A percentile compares a stretch with the other conserved stretches of the same genome.
Evolutionary conservation across 2,797 vertebrate species (phyloP).

Genomic region (Propithecus deckenii): DNA sequence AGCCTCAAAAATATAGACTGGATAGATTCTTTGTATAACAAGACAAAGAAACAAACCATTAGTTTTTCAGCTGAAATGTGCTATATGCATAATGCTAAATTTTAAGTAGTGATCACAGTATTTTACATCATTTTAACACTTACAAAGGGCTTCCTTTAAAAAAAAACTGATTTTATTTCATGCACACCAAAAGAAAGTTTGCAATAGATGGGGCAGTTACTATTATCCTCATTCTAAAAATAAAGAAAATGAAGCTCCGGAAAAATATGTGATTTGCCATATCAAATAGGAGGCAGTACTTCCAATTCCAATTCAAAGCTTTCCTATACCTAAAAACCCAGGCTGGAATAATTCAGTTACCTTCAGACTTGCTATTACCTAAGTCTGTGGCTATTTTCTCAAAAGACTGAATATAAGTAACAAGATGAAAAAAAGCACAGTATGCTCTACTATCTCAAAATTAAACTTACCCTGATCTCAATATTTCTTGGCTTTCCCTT

Average conservation of each 20-base stretch:
- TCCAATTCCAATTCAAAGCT: background rate
- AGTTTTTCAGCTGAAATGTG: background rate
- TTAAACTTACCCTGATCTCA: background rate
- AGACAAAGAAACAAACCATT: background rate
- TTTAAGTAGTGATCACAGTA: background rate
- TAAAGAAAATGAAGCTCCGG: background rate
- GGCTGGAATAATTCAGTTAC: background rate
- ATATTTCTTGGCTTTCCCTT: background rate
- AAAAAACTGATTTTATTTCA: constrained; percentile 24
- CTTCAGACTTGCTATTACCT: background rate
- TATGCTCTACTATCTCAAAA: background rate
- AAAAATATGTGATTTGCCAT: background rate
- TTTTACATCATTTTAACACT: constrained; percentile 21
- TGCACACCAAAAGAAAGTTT: background rate
- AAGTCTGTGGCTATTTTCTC: background rate
- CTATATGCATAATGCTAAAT: background rate
- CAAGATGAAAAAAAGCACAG: background rate
- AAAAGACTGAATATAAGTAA: background rate
- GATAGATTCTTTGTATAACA: background rate
- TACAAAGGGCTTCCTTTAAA: background rate
- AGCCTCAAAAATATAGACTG: background rate
- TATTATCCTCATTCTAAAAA: background rate
- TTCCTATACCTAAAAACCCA: background rate
- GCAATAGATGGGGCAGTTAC: background rate
- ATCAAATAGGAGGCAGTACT: background rate